A percentile compares a stretch with the other conserved stretches of the same genome.
These are phyloP conservation scores for Kradibia gibbosae DNA, from an alignment of 1,140 invertebrate species.

Conservation along the genomic window DNA sequence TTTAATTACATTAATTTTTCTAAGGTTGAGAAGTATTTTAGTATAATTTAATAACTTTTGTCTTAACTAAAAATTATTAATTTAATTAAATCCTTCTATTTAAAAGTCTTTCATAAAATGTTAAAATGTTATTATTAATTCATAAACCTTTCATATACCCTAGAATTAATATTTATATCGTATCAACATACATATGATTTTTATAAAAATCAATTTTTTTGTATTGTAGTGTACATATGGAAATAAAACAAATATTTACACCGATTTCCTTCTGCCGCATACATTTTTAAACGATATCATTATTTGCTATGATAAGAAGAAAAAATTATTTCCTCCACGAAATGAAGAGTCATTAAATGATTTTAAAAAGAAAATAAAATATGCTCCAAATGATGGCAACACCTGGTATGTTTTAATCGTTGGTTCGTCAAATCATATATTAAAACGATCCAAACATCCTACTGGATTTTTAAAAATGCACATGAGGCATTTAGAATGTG, in stretches of 20 bases:
- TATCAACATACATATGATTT: no score
- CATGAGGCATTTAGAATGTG: conserved; percentile 72
- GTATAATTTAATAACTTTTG: no score
- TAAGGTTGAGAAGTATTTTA: no score
- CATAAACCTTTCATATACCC: no score
- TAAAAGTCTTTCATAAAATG: no score
- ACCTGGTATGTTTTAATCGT: conserved; percentile 73
- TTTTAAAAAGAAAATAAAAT: conserved; percentile 67
- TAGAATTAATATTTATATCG: no score
- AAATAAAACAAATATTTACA: not conserved
- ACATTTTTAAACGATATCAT: not conserved
- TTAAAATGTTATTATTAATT: no score
- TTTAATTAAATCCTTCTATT: no score
- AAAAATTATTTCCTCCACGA: conserved; percentile 6
- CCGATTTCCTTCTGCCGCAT: conserved; percentile 14
- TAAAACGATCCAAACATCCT: conserved; percentile 56
- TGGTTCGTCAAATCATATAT: conserved; percentile 61
- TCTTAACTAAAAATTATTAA: no score
- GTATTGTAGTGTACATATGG: not conserved
- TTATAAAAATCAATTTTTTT: no score
- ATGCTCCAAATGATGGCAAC: conserved; percentile 61
- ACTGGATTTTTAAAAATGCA: conserved; percentile 71
- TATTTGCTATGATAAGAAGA: conserved; percentile 23
- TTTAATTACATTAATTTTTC: no score
- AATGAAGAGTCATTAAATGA: conserved; percentile 58